Conservation (phyloP, 1,140 invertebrate species). For the Schlechtendalia chinensis region DNA sequence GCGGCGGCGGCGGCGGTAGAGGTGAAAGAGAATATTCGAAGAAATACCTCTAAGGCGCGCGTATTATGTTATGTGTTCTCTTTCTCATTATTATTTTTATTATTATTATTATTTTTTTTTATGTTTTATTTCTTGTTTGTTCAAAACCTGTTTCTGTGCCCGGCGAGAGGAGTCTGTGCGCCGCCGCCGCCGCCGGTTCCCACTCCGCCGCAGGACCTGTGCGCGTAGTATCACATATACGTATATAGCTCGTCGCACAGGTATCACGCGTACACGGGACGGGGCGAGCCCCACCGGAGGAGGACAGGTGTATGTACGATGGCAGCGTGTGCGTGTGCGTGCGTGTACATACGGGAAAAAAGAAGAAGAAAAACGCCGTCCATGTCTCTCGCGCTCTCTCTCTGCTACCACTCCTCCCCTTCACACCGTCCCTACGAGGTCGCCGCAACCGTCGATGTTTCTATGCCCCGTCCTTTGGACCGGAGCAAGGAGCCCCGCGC, state of each 20-base stretch:
- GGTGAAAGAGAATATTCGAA: slow-evolving; percentile 48
- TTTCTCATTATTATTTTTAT: slow-evolving; percentile 48
- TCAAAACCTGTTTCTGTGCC: slow-evolving; percentile 44
- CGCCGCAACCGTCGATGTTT: too few relatives aligned
- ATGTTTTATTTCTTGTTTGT: slow-evolving; percentile 50
- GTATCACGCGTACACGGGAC: neutral
- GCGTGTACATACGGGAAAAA: slow-evolving; percentile 3
- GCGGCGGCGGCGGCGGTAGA: slow-evolving; percentile 18
- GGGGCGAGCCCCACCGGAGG: slow-evolving; percentile 31
- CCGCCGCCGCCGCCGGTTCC: neutral
- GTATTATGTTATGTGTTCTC: slow-evolving; percentile 46
- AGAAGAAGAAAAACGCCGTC: too few relatives aligned
- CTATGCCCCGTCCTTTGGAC: too few relatives aligned
- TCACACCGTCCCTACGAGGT: too few relatives aligned
- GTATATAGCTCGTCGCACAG: neutral
- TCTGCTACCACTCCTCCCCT: too few relatives aligned
- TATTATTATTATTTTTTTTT: slow-evolving; percentile 26
- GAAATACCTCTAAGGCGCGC: slow-evolving; percentile 36
- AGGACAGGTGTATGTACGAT: slow-evolving; percentile 47
- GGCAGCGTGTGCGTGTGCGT: neutral
- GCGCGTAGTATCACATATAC: neutral
- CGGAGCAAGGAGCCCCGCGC: too few relatives aligned
- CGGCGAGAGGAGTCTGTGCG: slow-evolving; percentile 40
- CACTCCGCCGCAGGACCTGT: neutral
- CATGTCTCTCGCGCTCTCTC: too few relatives aligned